phyloP scores from a whole-genome alignment of 2,888 invertebrate genomes.

The Mactromeris polynyma region DNA sequence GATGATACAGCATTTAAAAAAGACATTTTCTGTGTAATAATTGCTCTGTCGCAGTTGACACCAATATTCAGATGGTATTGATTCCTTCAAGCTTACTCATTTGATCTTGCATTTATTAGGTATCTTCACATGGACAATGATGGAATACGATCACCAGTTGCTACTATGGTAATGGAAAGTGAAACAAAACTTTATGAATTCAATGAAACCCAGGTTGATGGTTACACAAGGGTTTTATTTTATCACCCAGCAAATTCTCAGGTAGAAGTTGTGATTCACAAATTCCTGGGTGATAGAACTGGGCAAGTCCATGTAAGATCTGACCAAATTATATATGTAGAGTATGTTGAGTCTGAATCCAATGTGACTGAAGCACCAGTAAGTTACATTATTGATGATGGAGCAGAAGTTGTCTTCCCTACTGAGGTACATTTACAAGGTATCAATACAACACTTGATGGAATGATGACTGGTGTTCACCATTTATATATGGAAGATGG shows the following conservation, averaged over 20 bases:
- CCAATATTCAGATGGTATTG: no score
- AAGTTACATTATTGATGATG: constrained; percentile 78
- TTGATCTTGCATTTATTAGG: constrained; percentile 11
- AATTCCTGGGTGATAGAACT: constrained; percentile 78
- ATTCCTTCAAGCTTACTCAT: not conserved
- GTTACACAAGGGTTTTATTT: constrained; percentile 72
- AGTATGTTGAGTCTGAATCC: constrained; percentile 77
- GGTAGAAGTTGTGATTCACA: constrained; percentile 71
- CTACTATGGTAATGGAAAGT: constrained; percentile 79
- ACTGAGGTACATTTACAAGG: constrained; percentile 81
- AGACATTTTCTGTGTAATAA: no score
- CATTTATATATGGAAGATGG: constrained; percentile 79
- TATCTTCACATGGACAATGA: constrained; percentile 79
- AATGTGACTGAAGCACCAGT: constrained; percentile 81
- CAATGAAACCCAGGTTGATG: constrained; percentile 79
- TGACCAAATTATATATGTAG: constrained; percentile 72
- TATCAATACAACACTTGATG: constrained; percentile 76
- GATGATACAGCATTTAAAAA: no score
- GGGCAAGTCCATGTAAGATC: constrained; percentile 78
- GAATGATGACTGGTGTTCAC: constrained; percentile 77
- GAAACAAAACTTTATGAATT: constrained; percentile 74
- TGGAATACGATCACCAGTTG: constrained; percentile 72
- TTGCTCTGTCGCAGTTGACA: no score
- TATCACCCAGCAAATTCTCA: constrained; percentile 69
- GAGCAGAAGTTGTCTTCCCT: constrained; percentile 77